Base-by-base conservation (phyloP, 2,797 vertebrate genomes). In the Spinus pinus region DNA sequence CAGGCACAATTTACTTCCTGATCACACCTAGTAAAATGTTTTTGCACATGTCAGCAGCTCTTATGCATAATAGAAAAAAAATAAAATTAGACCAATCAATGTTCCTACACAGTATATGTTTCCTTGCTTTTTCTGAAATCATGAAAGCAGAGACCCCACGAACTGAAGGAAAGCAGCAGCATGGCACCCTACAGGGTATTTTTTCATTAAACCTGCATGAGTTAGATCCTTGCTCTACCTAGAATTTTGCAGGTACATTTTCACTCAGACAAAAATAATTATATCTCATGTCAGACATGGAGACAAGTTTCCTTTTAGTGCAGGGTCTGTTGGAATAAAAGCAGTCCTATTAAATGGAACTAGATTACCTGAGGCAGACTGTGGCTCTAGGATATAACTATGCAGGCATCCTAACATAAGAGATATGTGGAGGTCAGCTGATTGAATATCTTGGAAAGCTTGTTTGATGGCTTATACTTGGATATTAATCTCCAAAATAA, bases 1-100 rank as follows among this genome's bases (percentile, higher is more conserved):
- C 91, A 97, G 90, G 64, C 70, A 91, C 77, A 97, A 96, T 96
- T 96, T 96, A 86, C 83, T 95, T 96, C 84, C 89, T 81, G 88
- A 95, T 97, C 91, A 95, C 56, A 96, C 71, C 60, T 88, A 92
- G 91, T 80, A 94, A 94, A 94, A 95, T 95, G 25, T 57, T 96
- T 97, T 94, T 96, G 91, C 87, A 87, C 46, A 65, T 80, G 75
- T 95, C 95, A 95, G 94, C 80, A 94, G 54, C 72, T 96, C 82
- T 94, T 86, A 91, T 82, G 79, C 66, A 80, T 90, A 95, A 94
- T 90, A 93, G 58, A 74, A 79, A 92, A 93, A n/a, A 96, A 94
- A 92, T 28, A 96, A 94, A 74, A 86, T 61, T 56, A 49, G 72
- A 77, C 79, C 66, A 97, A 96, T 97, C 96, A 92, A 84, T 95